Base-by-base conservation (phyloP, 2,113 vertebrate genomes). In the Clarias magur region DNA sequence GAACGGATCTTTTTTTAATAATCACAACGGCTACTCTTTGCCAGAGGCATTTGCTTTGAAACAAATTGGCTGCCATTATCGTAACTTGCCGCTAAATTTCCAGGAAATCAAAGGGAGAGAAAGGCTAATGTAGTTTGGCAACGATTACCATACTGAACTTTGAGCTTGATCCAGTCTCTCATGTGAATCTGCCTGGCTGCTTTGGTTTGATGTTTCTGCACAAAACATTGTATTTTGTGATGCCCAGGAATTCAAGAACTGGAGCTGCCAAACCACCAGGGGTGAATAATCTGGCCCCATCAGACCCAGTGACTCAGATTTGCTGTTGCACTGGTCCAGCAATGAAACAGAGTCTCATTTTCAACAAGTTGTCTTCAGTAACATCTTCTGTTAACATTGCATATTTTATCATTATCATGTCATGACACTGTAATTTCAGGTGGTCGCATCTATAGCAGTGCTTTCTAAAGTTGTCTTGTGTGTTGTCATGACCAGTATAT, bases 61-160 rank as follows among this genome's bases (percentile, higher is more conserved):
- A 87, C 89, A 30, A 87, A 88, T 88, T 90, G 70, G 85, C 82
- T 78, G 62, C 70, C 54, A 82, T 85, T 87, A 90, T 84, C 78
- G 59, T 82, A 85, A 78, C 88, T 83, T 85, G 76, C 87, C 23
- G 54, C 85, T 86, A 82, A 82, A 54, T 81, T 80, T 90, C 75
- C 87, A 88, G 80, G 82, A 88, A 85, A 72, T 91, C 79, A 88
- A 89, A 88, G 60, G 63, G 63, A 79, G 85, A 62, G 79, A 88
- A 87, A 89, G 80, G 83, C 81, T 83, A 90, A 90, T 80, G 83
- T 81, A 82, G 82, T 82, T 85, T 90, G 87, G 85, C 83, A 88
- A 80, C 53, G 73, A 88, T 88, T 89, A 86, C 80, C 80, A 88
- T 83, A 38, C 53, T 86, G 85, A 85, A 90, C 90, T 85, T 89